These are phyloP conservation scores for Rhea americana DNA, from an alignment of 2,113 vertebrate species.

Conservation along the genomic window DNA sequence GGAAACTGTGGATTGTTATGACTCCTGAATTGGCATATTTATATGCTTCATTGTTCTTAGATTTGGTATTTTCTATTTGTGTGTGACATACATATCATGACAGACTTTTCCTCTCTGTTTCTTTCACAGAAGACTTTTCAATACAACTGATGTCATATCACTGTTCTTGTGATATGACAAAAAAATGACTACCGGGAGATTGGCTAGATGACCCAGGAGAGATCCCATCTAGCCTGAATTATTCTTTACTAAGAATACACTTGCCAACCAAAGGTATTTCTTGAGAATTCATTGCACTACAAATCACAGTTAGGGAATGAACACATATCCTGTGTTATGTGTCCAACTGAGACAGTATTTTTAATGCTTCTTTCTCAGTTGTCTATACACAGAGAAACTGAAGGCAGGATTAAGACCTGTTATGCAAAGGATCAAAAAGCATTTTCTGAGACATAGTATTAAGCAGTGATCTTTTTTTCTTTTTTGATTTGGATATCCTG, in stretches of 20 bases:
- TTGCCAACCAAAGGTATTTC: constrained; percentile 15
- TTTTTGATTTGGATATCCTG: not conserved
- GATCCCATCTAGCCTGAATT: not conserved
- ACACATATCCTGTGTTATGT: not conserved
- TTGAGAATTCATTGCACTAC: constrained; percentile 19
- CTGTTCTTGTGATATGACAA: not conserved
- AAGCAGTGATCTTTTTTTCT: not conserved
- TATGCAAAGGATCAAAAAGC: not conserved
- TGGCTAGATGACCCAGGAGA: not conserved
- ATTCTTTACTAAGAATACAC: not conserved
- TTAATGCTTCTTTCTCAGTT: constrained; percentile 43
- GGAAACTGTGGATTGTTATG: constrained; percentile 60
- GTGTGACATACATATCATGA: not conserved
- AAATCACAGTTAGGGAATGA: constrained; percentile 19
- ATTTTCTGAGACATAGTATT: not conserved
- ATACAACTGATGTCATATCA: not conserved
- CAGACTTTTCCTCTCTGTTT: not conserved
- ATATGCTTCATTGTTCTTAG: constrained; percentile 54
- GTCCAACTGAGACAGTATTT: constrained; percentile 28
- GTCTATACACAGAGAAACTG: not conserved
- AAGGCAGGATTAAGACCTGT: constrained; percentile 18
- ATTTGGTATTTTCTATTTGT: constrained; percentile 53
- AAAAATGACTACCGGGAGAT: not conserved
- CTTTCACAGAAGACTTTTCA: not conserved
- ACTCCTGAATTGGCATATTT: constrained; percentile 60